Base-by-base conservation (phyloP, 1,140 invertebrate genomes). In the Paralvinella palmiformis region DNA sequence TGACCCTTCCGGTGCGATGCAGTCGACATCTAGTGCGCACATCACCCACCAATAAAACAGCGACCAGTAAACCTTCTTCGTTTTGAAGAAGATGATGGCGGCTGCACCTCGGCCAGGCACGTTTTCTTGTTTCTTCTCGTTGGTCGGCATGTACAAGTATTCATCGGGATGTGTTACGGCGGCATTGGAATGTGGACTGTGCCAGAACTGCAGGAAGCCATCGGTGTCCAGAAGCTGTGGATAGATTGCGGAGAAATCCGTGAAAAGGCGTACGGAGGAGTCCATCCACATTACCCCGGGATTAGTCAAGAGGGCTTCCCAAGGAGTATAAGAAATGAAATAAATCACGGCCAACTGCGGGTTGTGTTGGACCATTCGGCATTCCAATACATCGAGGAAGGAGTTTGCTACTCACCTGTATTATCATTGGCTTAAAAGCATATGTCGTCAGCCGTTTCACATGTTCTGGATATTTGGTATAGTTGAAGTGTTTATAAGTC, bases 1-100 rank as follows among this genome's bases (percentile, higher is more conserved):
- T n/a, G n/a, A n/a, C n/a, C n/a, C n/a, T n/a, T n/a, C n/a, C n/a
- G 59, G 35, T 6, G 27, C 52, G 37, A 65, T 69, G 1, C 59
- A 67, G 52, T 65, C 67, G 15, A 67, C 62, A 20, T 66, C 66
- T 41, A 52, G 48, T n/a, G 48, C 48, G 48, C 48, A 52, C 48
- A 52, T 7, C 48, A 52, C n/a, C 48, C 48, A 52, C 48, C 48
- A 52, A 57, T 58, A 20, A 67, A 70, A 32, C 58, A 68, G 55
- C 66, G 68, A 53, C 63, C 61, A 31, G 57, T 68, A 50, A 59
- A 65, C 52, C 64, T 66, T 2, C 56, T 61, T 1, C 59, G 55
- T 59, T 59, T 64, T 1, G 57, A 58, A 52, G 20, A 50, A n/a
- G 29, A 37, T n/a, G 13, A 58, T 15, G 41, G 29, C 59, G 45